Evolutionary conservation across 37 sponge, comb jelly and placozoan genomes (phyloP).

Genomic region (Crambe crambe): DNA sequence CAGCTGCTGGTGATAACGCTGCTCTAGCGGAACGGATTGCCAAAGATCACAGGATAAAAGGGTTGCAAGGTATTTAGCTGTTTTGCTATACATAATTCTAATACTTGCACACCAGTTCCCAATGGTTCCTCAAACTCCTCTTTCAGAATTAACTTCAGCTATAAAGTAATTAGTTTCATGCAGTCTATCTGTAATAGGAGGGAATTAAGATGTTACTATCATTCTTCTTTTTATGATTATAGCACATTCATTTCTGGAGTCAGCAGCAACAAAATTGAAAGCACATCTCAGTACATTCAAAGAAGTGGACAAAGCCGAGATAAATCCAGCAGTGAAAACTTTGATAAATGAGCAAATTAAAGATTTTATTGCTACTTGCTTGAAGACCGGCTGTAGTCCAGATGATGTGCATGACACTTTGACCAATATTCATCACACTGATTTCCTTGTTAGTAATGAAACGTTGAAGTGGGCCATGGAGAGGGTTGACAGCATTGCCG

Average conservation of each 20-base stretch:
- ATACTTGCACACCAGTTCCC: too few relatives aligned
- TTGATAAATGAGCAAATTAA: background rate
- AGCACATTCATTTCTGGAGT: background rate
- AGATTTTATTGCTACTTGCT: background rate
- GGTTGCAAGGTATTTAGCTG: too few relatives aligned
- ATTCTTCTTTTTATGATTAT: too few relatives aligned
- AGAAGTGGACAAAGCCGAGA: background rate
- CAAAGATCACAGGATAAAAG: background rate
- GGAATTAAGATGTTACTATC: too few relatives aligned
- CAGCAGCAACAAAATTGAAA: background rate
- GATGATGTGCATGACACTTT: background rate
- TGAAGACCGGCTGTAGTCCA: background rate
- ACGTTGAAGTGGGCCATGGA: background rate
- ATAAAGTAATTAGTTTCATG: too few relatives aligned
- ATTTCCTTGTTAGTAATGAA: conserved; percentile 3
- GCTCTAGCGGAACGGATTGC: background rate
- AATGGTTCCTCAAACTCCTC: too few relatives aligned
- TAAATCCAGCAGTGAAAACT: background rate
- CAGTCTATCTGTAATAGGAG: too few relatives aligned
- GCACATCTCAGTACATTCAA: background rate
- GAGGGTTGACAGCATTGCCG: background rate
- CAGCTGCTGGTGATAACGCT: background rate
- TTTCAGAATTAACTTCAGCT: too few relatives aligned
- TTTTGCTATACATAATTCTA: too few relatives aligned
- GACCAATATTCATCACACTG: background rate